Evolutionary conservation across 2,888 invertebrate species (phyloP), one percentile per base, ranked within the genome.

Genomic region (Nemapogon koenigi): DNA sequence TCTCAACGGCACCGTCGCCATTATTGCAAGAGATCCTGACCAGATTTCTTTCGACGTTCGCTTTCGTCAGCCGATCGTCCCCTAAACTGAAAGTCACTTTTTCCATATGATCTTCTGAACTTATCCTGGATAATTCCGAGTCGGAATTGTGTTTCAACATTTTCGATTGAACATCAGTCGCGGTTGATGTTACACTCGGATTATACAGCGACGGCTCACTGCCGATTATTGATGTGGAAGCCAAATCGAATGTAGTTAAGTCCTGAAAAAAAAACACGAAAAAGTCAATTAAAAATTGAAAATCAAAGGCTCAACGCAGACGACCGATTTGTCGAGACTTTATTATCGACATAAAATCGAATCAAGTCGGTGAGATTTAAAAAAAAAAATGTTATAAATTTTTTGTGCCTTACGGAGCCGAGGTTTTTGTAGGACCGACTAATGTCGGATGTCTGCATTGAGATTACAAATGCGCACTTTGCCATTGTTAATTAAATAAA

Each of bases 131-230:
- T 44, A 79, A 67, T 55, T 76, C 75, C 0, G 76, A 67, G 35
- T 79, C 76, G 0, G 78, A 78, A 18, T 57, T 65, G 45, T 67
- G 70, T 16, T 41, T 48, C 8, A 17, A 4, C 6, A 14, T 46
- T 38, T 17, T 63, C 56, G 1, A 45, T 17, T 7, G 46, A 35
- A 38, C 53, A 16, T 33, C 29, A 13, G 6, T 50, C 1, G 42
- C 50, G 37, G 59, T 55, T 0, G 51, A 43, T 0, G 69, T 48
- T 43, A 73, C 71, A n/a, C n/a, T n/a, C 51, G 67, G 62, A 42
- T 72, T 63, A 52, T 73, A 76, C 1, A 75, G 71, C 43, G 75
- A 73, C 0, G 80, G 70, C 50, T 79, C 80, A 41, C 79, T 79
- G 15, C 80, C 80, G 67, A 79, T 76, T 49, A 73, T 62, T 1